Conservation (phyloP, 1,140 invertebrate genomes). For the Dolichoris vasculosae region DNA sequence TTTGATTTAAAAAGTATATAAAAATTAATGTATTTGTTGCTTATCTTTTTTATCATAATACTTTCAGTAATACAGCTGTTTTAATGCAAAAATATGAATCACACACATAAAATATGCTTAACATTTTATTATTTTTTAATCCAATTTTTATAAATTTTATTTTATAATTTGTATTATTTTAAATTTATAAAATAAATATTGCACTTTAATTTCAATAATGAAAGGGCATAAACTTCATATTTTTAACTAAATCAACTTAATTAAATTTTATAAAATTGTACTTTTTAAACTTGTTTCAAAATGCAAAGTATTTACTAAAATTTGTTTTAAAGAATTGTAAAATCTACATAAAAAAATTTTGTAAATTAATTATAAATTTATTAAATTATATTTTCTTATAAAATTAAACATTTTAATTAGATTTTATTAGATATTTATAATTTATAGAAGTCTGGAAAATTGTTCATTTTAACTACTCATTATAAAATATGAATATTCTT, state of each 20-base stretch:
- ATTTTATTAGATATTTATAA: neutral
- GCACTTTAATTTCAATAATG: conserved; percentile 33
- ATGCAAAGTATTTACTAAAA: conserved; percentile 23
- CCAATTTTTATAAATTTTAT: conserved; percentile 31
- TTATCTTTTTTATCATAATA: conserved; percentile 46
- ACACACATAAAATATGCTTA: conserved; percentile 31
- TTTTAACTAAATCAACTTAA: conserved; percentile 28
- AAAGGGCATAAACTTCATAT: conserved; percentile 31
- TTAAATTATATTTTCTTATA: neutral
- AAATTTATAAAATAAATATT: conserved; percentile 37
- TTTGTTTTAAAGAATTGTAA: conserved; percentile 15
- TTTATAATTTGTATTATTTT: conserved; percentile 42
- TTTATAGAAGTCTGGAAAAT: neutral
- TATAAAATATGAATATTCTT: neutral
- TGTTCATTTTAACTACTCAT: neutral
- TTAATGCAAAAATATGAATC: conserved; percentile 40
- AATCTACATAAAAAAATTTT: neutral
- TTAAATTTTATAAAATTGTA: conserved; percentile 48
- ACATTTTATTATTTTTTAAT: conserved; percentile 14
- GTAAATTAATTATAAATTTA: neutral
- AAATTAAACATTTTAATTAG: neutral
- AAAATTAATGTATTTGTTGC: conserved; percentile 24
- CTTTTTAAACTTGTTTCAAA: conserved; percentile 37
- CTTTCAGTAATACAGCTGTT: conserved; percentile 47
- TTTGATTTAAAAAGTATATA: conserved; percentile 43